Percentiles rank a stretch among this genome's conserved stretches.
Evolutionary conservation across 1,140 invertebrate species (phyloP).

Genomic region (Cataglyphis hispanica): DNA sequence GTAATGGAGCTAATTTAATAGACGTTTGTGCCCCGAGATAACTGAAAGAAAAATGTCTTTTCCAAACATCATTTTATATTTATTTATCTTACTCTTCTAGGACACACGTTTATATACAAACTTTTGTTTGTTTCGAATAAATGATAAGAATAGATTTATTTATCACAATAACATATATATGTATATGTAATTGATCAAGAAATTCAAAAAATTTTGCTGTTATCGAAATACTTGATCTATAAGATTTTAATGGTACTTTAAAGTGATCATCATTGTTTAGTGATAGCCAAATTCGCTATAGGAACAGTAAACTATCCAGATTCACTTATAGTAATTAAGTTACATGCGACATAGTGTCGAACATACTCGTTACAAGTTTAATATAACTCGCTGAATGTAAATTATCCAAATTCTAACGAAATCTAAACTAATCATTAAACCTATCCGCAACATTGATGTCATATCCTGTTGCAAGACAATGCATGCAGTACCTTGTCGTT

Average conservation of each 20-base stretch:
- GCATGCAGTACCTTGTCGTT: constrained; percentile 41
- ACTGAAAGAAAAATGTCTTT: constrained; percentile 50
- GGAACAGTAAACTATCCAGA: constrained; percentile 48
- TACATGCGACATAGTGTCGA: constrained; percentile 29
- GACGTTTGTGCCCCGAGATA: constrained; percentile 50
- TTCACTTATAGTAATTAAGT: constrained; percentile 46
- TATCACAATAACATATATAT: background rate
- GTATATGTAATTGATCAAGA: background rate
- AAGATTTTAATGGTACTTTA: background rate
- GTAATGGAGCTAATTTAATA: constrained; percentile 58
- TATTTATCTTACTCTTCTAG: constrained; percentile 19
- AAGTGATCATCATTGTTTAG: constrained; percentile 21
- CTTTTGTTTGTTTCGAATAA: constrained; percentile 7
- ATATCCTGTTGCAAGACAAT: constrained; percentile 45
- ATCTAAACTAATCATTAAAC: constrained; percentile 58
- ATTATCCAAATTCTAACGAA: constrained; percentile 41
- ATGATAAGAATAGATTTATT: constrained; percentile 21
- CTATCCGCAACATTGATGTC: constrained; percentile 24
- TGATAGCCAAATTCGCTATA: constrained; percentile 37
- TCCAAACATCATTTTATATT: constrained; percentile 19
- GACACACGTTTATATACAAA: no score
- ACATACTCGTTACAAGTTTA: constrained; percentile 53
- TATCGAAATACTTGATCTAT: background rate
- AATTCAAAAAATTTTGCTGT: background rate
- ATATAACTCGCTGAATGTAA: constrained; percentile 50